Percentiles rank a stretch among this genome's conserved stretches.
phyloP scores from a whole-genome alignment of 2,113 vertebrate genomes.

The Eubucco bourcierii region DNA sequence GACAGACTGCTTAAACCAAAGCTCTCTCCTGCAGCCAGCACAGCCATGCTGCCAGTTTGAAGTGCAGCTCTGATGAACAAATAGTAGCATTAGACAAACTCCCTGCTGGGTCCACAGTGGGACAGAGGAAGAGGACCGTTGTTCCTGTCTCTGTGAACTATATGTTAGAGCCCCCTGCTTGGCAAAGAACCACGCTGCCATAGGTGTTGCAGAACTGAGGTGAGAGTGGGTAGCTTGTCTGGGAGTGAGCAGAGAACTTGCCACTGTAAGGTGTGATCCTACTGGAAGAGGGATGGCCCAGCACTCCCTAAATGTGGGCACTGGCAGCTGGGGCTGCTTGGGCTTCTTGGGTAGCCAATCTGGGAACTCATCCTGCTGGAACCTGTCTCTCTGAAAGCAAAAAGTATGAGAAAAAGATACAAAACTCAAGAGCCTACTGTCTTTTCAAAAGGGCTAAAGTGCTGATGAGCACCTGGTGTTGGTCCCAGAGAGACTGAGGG shows the following conservation, averaged over 20 bases:
- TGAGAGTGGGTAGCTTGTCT: neutral
- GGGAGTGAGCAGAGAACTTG: neutral
- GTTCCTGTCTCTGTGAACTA: neutral
- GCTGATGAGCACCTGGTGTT: neutral
- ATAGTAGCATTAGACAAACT: neutral
- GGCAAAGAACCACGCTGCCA: neutral
- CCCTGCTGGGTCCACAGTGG: neutral
- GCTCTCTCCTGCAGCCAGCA: neutral
- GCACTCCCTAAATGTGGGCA: neutral
- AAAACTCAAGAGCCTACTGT: neutral
- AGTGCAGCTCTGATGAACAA: neutral
- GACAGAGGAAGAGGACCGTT: neutral
- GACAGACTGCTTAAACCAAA: neutral
- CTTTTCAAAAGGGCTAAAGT: neutral
- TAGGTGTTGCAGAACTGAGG: neutral
- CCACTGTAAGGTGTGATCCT: rapidly evolving
- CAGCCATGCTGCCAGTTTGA: neutral
- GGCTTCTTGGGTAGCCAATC: neutral
- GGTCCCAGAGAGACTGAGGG: neutral
- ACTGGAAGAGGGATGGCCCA: neutral
- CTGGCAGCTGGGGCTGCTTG: neutral
- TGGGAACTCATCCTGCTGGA: neutral
- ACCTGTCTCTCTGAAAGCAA: neutral
- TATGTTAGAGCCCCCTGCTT: neutral
- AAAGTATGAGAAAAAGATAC: neutral